Conservation (phyloP, 2,113 vertebrate genomes). For the Phalacrocorax pelagicus region DNA sequence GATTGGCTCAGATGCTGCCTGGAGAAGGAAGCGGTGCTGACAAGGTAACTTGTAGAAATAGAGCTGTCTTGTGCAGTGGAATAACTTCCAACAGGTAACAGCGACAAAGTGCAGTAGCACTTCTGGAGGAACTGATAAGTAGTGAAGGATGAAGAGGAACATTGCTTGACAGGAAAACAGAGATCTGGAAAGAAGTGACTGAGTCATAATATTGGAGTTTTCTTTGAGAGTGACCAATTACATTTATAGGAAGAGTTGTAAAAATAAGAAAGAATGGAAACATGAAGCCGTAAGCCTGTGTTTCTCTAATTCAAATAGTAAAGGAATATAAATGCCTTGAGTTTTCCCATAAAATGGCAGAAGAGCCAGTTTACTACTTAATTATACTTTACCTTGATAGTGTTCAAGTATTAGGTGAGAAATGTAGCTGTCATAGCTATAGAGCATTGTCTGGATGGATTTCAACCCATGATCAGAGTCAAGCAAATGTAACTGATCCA, state of each 20-base stretch:
- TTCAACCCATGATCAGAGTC: not conserved
- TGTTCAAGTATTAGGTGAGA: not conserved
- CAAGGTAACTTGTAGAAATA: not conserved
- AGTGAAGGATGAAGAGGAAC: not conserved
- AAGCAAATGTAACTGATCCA: not conserved
- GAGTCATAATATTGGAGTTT: not conserved
- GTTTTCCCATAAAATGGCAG: not conserved
- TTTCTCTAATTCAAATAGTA: not conserved
- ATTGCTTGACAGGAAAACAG: not conserved
- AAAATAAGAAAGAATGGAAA: not conserved
- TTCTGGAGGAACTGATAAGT: not conserved
- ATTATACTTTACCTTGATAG: not conserved
- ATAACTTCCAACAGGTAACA: not conserved
- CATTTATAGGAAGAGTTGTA: not conserved
- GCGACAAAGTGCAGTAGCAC: not conserved
- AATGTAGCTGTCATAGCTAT: not conserved
- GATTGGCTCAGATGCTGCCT: not conserved
- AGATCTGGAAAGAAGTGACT: not conserved
- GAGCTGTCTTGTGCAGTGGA: not conserved
- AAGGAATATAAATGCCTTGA: not conserved
- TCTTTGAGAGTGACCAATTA: not conserved
- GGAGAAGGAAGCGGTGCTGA: not conserved
- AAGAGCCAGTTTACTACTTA: not conserved
- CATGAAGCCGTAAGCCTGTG: accelerated
- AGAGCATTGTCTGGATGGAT: not conserved